phyloP scores from a whole-genome alignment of 2,113 vertebrate genomes.

The Phrynocephalus versicolor region DNA sequence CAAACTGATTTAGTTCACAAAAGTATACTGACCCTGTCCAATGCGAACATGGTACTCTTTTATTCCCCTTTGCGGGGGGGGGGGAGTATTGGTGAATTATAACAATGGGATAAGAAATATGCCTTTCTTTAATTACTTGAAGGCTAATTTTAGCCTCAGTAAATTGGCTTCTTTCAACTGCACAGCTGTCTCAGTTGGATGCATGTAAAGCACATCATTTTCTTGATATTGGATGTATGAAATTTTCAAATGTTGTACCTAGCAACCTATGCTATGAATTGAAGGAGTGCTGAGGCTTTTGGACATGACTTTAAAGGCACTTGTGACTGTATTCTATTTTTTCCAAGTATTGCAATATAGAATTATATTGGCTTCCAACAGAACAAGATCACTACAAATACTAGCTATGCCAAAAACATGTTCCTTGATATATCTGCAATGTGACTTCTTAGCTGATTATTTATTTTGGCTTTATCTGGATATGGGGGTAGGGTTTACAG shows the following conservation, averaged over 20 bases:
- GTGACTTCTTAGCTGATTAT: neutral
- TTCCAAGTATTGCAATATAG: conserved; percentile 1
- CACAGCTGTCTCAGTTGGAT: neutral
- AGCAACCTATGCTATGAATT: accelerated
- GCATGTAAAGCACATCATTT: neutral
- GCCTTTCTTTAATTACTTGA: neutral
- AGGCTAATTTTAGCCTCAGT: neutral
- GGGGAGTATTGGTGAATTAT: neutral
- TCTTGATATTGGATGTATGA: neutral
- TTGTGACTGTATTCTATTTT: conserved; percentile 21
- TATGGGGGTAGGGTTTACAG: neutral
- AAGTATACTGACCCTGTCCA: no score
- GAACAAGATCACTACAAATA: neutral
- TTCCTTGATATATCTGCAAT: accelerated
- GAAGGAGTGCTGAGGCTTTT: neutral
- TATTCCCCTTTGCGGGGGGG: neutral
- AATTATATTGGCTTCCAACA: neutral
- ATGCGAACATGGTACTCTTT: neutral
- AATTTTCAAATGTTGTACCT: neutral
- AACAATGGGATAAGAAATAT: neutral
- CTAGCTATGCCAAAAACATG: no score
- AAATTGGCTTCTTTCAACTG: neutral
- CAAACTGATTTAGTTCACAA: no score
- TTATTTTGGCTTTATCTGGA: neutral
- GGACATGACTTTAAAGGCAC: neutral